These are phyloP conservation scores for Eristalis pertinax DNA, from an alignment of 2,888 invertebrate species.

Conservation along the genomic window DNA sequence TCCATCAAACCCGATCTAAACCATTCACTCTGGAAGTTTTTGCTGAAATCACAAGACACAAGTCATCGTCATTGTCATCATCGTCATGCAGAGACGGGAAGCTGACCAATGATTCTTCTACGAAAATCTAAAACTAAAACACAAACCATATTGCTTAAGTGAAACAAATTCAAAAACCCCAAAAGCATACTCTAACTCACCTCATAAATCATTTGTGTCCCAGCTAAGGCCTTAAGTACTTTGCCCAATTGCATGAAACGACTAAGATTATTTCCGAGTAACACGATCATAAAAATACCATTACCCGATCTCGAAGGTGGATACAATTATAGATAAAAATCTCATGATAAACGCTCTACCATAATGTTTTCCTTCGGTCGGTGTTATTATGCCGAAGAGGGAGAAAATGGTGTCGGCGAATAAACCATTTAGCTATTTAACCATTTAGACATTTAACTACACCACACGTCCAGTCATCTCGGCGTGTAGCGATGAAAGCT, in stretches of 20 bases:
- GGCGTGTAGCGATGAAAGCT: conserved; percentile 57
- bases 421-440: conserved; percentile 18
- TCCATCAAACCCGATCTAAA: background rate
- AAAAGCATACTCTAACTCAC: background rate
- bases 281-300: conserved; percentile 63
- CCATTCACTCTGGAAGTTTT: background rate
- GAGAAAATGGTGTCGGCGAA: conserved; percentile 1
- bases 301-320: conserved; percentile 62
- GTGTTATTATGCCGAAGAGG: background rate
- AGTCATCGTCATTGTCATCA: background rate
- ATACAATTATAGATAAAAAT: conserved; percentile 50
- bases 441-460: background rate
- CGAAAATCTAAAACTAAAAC: background rate
- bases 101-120: background rate
- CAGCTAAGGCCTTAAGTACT: conserved; percentile 9
- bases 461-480: background rate
- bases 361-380: conserved; percentile 3
- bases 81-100: background rate
- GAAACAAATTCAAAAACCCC: background rate
- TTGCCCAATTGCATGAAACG: conserved; percentile 15
- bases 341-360: conserved; percentile 44
- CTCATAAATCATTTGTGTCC: conserved; percentile 37
- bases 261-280: conserved; percentile 42
- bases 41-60: background rate
- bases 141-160: background rate